phyloP scores from a whole-genome alignment of 2,797 vertebrate genomes.

The Crenichthys baileyi region DNA sequence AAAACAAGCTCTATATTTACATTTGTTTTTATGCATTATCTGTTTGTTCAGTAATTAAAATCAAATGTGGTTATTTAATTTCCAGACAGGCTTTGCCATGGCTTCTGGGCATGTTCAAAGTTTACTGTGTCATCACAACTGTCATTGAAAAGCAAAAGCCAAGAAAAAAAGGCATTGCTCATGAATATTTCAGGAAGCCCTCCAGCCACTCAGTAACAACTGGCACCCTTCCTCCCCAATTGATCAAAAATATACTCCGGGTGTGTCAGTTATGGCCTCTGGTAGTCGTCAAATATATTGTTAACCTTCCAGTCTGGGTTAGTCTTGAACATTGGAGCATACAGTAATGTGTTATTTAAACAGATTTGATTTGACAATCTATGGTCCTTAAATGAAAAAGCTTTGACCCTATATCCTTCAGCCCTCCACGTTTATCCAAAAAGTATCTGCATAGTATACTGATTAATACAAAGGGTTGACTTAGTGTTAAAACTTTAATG shows the following conservation, averaged over 20 bases:
- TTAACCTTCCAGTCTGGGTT: slow-evolving; percentile 14
- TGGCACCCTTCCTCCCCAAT: slow-evolving; percentile 5
- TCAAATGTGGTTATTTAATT: slow-evolving; percentile 9
- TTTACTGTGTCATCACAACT: slow-evolving; percentile 9
- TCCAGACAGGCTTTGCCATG: neutral
- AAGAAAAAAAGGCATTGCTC: neutral
- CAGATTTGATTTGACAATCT: slow-evolving; percentile 1
- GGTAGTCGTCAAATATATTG: slow-evolving; percentile 16
- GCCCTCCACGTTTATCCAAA: neutral
- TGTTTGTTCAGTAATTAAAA: slow-evolving; percentile 21
- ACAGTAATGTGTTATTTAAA: neutral
- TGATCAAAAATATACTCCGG: slow-evolving; percentile 31
- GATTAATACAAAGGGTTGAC: neutral
- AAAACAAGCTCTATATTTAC: neutral
- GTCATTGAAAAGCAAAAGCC: slow-evolving; percentile 17
- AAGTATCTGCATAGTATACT: too few relatives aligned
- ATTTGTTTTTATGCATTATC: neutral
- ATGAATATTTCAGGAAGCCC: slow-evolving; percentile 53
- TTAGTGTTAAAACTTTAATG: slow-evolving; percentile 19
- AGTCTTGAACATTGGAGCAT: slow-evolving; percentile 4
- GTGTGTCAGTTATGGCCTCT: neutral
- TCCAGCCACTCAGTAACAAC: slow-evolving; percentile 30
- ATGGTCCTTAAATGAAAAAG: neutral
- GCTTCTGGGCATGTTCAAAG: slow-evolving; percentile 1
- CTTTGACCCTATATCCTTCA: neutral